phyloP scores from a whole-genome alignment of 2,113 vertebrate genomes.

The Gasterosteus aculeatus region DNA sequence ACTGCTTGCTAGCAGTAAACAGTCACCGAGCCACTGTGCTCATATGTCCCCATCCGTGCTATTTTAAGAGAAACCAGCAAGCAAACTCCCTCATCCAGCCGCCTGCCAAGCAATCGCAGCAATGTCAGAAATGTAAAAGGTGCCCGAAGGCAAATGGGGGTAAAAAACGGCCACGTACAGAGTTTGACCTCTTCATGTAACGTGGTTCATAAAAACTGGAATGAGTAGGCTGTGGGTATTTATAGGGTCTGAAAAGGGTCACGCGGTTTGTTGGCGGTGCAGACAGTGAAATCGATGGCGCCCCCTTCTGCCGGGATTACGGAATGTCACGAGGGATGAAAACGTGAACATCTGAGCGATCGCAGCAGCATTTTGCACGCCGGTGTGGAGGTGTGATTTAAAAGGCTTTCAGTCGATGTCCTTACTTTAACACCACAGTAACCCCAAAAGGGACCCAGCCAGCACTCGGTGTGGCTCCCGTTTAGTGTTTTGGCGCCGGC shows the following conservation, averaged over 20 bases:
- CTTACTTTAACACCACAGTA: neutral
- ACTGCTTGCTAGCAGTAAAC: constrained; percentile 22
- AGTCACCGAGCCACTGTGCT: neutral
- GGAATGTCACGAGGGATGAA: neutral
- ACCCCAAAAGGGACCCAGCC: neutral
- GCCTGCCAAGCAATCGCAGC: neutral
- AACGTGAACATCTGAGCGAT: neutral
- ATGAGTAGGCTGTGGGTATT: neutral
- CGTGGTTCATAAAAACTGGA: neutral
- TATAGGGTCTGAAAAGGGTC: neutral
- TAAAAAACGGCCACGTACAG: neutral
- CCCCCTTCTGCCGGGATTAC: constrained; percentile 45
- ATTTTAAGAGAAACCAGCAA: constrained; percentile 20
- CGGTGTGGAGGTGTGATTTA: neutral
- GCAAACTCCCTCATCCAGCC: neutral
- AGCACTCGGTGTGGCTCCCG: too few relatives aligned
- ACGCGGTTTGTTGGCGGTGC: neutral
- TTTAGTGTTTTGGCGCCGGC: neutral
- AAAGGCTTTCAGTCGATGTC: neutral
- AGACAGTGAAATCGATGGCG: constrained; percentile 4
- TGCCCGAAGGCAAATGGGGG: neutral
- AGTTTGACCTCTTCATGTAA: neutral
- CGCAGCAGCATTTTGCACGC: neutral
- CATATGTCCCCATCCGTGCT: constrained; percentile 7
- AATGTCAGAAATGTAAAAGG: constrained; percentile 21